Base-by-base conservation (phyloP, 35 echinoderm and acorn worm species). In the Ophiothrix spiculata region DNA sequence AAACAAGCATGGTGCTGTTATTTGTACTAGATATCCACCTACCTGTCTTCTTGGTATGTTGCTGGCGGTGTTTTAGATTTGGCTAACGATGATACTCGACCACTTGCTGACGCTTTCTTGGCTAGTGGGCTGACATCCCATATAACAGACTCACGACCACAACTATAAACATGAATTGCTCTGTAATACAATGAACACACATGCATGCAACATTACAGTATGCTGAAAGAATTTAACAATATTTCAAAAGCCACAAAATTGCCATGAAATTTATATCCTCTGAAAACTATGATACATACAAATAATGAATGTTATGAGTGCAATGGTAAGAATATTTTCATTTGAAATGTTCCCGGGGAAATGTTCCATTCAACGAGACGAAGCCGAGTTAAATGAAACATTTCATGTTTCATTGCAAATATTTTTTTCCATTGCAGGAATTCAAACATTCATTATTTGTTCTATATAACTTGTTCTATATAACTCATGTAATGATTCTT, bases 61-160 rank as follows among this genome's bases (percentile, higher is more conserved):
- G 85, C 75, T 37, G 96, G 96, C 4, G 87, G 90, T 78, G 39
- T 83, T 75, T 99, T 99, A 38, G 77, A 80, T 35, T 89, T 75
- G 32, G 96, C 77, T 63, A 99, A 41, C 11, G 40, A n/a, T 38
- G 77, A 40, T 83, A 99, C 36, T 64, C 96, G 38, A 16, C 76
- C 81, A 29, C 89, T 63, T 21, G 92, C 84, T 32, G 79, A 49
- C 16, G 77, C 76, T 75, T 90, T 91, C 89, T 89, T 99, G 33
- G 96, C 96, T 49, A 94, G 41, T 29, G 96, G 96, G 40, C 96
- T 99, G 23, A 99, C 96, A 40, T 99, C 88, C 92, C 88, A 99
- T 54, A 99, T 94, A 1, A 99, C 96, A 10, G 96, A 99, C 77
- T 91, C 88, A 39, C 96, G 88, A 42, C 96, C 96, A 85, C 96